phyloP scores from a whole-genome alignment of 2,797 vertebrate genomes.

The Notamacropus eugenii region DNA sequence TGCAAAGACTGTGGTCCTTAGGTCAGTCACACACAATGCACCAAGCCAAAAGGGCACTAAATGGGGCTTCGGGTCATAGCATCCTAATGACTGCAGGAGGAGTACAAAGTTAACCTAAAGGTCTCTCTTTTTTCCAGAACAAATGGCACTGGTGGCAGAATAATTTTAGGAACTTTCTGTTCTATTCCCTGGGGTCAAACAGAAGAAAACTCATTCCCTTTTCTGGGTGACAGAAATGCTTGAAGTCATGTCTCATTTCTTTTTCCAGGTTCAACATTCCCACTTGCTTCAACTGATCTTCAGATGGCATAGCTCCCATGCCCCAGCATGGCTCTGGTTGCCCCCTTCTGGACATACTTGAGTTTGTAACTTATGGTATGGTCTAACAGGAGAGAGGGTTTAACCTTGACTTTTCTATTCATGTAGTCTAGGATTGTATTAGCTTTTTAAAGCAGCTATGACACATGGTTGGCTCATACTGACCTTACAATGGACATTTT shows the following conservation, averaged over 20 bases:
- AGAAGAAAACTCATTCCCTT: constrained; percentile 28
- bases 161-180: constrained; percentile 26
- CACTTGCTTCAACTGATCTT: constrained; percentile 11
- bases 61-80: constrained; percentile 1
- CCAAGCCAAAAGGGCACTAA: background rate
- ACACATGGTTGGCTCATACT: background rate
- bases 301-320: background rate
- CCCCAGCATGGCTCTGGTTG: background rate
- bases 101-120: constrained; percentile 49
- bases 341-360: constrained; percentile 17
- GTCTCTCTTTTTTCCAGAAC: background rate
- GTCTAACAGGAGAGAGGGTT: background rate
- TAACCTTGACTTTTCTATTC: background rate
- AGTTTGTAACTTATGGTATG: constrained; percentile 30
- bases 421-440: constrained; percentile 10
- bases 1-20: constrained; percentile 16
- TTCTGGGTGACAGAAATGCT: constrained; percentile 39
- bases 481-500: constrained; percentile 35
- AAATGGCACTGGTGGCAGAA: background rate
- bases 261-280: constrained; percentile 8
- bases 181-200: constrained; percentile 44
- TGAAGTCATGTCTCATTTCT: background rate
- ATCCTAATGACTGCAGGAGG: background rate
- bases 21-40: constrained; percentile 17
- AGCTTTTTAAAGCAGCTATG: background rate